These are phyloP conservation scores for Orius insidiosus DNA, from an alignment of 1,140 invertebrate genomes.

Conservation along the genomic window DNA sequence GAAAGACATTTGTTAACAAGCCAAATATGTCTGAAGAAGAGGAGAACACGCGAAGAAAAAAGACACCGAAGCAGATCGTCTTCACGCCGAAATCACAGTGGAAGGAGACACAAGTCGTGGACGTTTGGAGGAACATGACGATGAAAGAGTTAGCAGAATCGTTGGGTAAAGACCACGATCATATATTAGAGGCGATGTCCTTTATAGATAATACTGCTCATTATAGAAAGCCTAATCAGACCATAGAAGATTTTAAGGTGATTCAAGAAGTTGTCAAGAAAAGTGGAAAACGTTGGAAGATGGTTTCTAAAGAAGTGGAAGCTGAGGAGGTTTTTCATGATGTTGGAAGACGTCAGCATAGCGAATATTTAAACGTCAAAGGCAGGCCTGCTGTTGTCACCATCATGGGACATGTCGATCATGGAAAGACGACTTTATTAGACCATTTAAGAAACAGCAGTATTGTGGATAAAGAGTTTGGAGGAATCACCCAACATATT, in stretches of 20 bases:
- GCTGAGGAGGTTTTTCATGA: slow-evolving; percentile 25
- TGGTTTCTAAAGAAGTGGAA: slow-evolving; percentile 30
- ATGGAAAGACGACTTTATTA: slow-evolving; percentile 94
- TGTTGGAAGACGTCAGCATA: slow-evolving; percentile 16
- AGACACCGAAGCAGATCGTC: not conserved
- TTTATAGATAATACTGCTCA: slow-evolving; percentile 39
- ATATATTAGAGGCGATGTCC: slow-evolving; percentile 47
- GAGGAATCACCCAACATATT: slow-evolving; percentile 99
- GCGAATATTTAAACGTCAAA: slow-evolving; percentile 29
- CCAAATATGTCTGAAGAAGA: slow-evolving; percentile 13
- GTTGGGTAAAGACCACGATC: slow-evolving; percentile 35
- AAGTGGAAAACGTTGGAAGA: slow-evolving; percentile 37
- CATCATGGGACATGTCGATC: slow-evolving; percentile 99
- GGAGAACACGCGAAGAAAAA: slow-evolving; percentile 17
- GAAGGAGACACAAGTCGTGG: slow-evolving; percentile 29
- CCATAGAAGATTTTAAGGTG: slow-evolving; percentile 35
- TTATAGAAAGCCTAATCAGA: slow-evolving; percentile 29
- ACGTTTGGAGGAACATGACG: slow-evolving; percentile 64
- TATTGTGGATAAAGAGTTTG: slow-evolving; percentile 83
- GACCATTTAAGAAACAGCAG: slow-evolving; percentile 74
- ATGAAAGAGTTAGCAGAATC: slow-evolving; percentile 45
- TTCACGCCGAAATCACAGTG: slow-evolving; percentile 16
- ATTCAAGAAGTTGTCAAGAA: slow-evolving; percentile 45
- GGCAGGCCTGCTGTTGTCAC: slow-evolving; percentile 79
- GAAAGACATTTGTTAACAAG: too few species aligned